Evolutionary conservation across 2,113 vertebrate genomes (phyloP).

Genomic region (Hippocampus comes): DNA sequence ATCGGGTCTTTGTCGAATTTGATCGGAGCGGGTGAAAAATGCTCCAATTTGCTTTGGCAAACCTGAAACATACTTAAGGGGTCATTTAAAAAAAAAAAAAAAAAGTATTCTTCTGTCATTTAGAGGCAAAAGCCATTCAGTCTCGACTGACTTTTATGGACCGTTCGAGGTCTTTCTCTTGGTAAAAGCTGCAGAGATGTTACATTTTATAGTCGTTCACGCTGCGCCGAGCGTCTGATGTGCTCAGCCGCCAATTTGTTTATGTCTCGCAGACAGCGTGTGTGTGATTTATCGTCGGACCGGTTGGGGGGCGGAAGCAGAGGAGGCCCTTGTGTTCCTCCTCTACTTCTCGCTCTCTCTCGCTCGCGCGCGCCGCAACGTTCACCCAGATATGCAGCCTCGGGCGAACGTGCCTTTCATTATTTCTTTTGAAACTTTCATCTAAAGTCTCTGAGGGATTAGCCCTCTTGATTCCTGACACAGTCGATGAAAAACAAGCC

Average conservation of each 20-base stretch:
- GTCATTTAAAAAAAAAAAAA: not conserved
- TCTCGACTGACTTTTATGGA: not conserved
- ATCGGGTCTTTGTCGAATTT: not conserved
- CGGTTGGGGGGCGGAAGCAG: slow-evolving; percentile 64
- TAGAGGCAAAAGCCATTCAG: not conserved
- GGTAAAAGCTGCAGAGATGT: slow-evolving; percentile 47
- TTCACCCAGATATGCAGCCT: slow-evolving; percentile 75
- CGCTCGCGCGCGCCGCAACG: slow-evolving; percentile 61
- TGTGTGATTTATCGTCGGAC: slow-evolving; percentile 69
- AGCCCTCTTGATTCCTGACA: slow-evolving; percentile 80
- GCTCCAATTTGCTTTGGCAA: not conserved
- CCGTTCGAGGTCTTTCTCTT: not conserved
- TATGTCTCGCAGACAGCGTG: slow-evolving; percentile 67
- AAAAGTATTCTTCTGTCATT: not conserved
- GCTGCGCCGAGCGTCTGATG: slow-evolving; percentile 64
- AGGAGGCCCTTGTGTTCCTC: slow-evolving; percentile 69
- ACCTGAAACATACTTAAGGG: not conserved
- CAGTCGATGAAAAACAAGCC: slow-evolving; percentile 78
- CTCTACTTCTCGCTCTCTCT: slow-evolving; percentile 69
- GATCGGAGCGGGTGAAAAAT: not conserved
- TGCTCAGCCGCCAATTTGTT: slow-evolving; percentile 63
- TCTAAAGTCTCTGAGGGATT: slow-evolving; percentile 78
- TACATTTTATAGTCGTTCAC: slow-evolving; percentile 56
- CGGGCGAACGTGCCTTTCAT: slow-evolving; percentile 75
- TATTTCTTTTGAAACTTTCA: slow-evolving; percentile 81